Base-by-base conservation (phyloP, 1,140 invertebrate species). In the Trichonephila clavata region DNA sequence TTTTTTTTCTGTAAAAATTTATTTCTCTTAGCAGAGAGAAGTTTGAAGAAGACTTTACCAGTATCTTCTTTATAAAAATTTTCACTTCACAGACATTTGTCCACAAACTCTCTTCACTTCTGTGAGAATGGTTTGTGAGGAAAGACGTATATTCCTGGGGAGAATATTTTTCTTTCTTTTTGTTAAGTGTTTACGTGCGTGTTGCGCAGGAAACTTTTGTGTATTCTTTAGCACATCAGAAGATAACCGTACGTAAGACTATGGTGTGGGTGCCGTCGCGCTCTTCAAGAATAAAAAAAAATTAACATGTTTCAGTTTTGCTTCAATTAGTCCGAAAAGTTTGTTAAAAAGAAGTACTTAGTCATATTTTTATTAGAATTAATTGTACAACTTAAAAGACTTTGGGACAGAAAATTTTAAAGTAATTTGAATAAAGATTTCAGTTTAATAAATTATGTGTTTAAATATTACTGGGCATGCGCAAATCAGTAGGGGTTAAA, bases 41-140 rank as follows among this genome's bases (percentile, higher is more conserved):
- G 32, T 88, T 88, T 10, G 20, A 60, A 27, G 16, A 71, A 88
- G 86, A 68, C 63, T 88, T 88, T 68, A 57, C 63, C 63, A 50
- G 21, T 43, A 39, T 43, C 57, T 61, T 60, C 32, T 24, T n/a
- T 68, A 21, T 65, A 65, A 68, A 39, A 68, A 43, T 88, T 16
- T 71, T 24, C 86, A 50, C n/a, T 24, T 50, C 21, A n/a, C 24
- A 77, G 71, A 77, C n/a, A 77, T 14, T 77, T 77, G 71, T 77
- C 71, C 71, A 39, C 71, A 77, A 32, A 39, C 4, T 39, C 4
- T 39, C 50, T 50, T 50, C 18, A 32, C 27, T 39, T 77, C 24
- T 77, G 32, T 77, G 27, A 27, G 71, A 77, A 77, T 77, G 16
- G 27, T 77, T 77, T 16, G 27, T 32, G 27, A 77, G 24, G 14